These are phyloP conservation scores for Harpalus rufipes DNA, from an alignment of 2,888 invertebrate genomes.

Conservation along the genomic window DNA sequence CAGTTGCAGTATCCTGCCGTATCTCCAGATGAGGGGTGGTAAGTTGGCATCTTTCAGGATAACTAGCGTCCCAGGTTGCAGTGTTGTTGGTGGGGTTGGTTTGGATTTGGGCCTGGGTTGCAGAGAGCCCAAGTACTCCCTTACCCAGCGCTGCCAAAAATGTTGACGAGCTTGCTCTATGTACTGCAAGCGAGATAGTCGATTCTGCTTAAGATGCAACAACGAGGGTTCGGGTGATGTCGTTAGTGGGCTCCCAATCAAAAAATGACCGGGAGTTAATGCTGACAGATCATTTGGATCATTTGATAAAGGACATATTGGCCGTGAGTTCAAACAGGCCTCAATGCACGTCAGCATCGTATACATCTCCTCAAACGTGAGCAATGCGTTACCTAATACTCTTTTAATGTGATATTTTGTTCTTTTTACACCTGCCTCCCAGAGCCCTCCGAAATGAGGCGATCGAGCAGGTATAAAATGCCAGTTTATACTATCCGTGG, in stretches of 20 bases:
- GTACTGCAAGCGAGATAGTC: constrained; percentile 64
- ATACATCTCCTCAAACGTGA: constrained; percentile 70
- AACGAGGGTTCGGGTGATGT: constrained; percentile 14
- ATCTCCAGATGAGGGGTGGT: constrained; percentile 61
- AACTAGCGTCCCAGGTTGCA: constrained; percentile 43
- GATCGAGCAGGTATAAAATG: too few species aligned
- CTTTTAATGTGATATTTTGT: constrained; percentile 69
- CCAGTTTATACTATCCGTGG: too few species aligned
- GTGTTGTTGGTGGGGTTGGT: background rate
- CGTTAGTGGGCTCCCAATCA: constrained; percentile 7
- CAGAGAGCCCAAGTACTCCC: constrained; percentile 66
- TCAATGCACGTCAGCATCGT: constrained; percentile 70
- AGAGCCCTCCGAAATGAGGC: too few species aligned
- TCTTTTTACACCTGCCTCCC: too few species aligned
- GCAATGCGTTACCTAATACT: too few species aligned
- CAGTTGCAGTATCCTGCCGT: constrained; percentile 56
- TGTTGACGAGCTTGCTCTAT: constrained; percentile 54
- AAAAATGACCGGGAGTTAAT: constrained; percentile 35
- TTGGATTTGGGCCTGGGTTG: constrained; percentile 64
- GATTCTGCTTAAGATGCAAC: constrained; percentile 42
- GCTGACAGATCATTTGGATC: constrained; percentile 57
- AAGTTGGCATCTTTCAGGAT: constrained; percentile 53
- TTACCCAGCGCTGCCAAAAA: constrained; percentile 67
- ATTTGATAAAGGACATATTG: constrained; percentile 62
- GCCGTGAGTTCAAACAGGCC: constrained; percentile 70